Base-by-base conservation (phyloP, 2,888 invertebrate genomes). In the Luffia ferchaultella region DNA sequence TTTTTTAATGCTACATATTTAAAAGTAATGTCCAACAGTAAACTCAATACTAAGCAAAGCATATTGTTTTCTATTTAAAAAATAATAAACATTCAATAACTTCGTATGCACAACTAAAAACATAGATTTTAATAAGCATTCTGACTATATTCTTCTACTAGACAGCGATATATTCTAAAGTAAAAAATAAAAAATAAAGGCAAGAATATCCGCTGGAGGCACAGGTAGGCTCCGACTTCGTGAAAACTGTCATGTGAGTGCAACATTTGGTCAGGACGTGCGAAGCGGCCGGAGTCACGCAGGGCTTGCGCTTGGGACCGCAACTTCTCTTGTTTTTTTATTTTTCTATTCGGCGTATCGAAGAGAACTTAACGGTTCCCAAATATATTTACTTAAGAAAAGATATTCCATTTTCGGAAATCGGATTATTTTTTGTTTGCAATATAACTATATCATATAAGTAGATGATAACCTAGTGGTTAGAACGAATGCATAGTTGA, bases 241-340 rank as follows among this genome's bases (percentile, higher is more conserved):
- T 79, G 79, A 83, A 82, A 82, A 76, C 69, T 84, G 70, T 77
- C 83, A 64, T 65, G 63, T 60, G 61, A 70, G 82, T 84, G 84
- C 78, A 82, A 84, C 68, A 79, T 84, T 83, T 80, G 76, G 64
- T 65, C 62, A 61, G 67, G 65, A 72, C 68, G 74, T 83, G 84
- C 79, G 82, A 84, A 84, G 77, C 69, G 69, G 40, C n/a, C 45
- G 69, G 71, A 63, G 68, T 73, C 67, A 50, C 71, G 62, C 76
- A 77, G 74, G 80, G 79, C 68, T 67, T 65, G 54, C 56, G 54
- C 62, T 74, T 51, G 70, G 66, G 53, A 66, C 71, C 57, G 53
- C 43, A 5, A 43, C 43, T 16, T 43, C 16, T 7, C 5, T n/a
- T n/a, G n/a, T 41, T 45, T 45, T 18, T 48, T 16, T 48, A 17